These are phyloP conservation scores for Drosophila falleni DNA, from an alignment of 2,888 invertebrate species.

Conservation along the genomic window DNA sequence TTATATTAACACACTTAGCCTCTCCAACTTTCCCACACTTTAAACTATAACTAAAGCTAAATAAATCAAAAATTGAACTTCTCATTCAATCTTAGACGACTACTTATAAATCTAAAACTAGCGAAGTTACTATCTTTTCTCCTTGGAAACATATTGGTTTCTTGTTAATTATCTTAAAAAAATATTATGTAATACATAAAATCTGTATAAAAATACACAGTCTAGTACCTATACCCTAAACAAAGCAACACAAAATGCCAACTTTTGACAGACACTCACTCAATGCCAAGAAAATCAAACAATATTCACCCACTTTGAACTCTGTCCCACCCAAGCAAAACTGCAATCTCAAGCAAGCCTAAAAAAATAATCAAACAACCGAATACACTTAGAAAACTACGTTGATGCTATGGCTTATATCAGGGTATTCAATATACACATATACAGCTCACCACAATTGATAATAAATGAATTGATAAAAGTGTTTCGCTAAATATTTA, in stretches of 20 bases:
- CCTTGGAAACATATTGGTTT: conserved; percentile 66
- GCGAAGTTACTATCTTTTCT: conserved; percentile 27
- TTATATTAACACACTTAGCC: conserved; percentile 29
- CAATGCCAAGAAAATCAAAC: conserved; percentile 48
- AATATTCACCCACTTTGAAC: conserved; percentile 53
- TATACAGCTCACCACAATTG: not conserved
- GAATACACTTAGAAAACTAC: conserved; percentile 4
- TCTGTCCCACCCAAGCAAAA: conserved; percentile 55
- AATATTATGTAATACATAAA: conserved; percentile 17
- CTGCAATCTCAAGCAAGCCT: conserved; percentile 16
- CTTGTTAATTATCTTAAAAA: conserved; percentile 36
- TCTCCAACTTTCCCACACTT: conserved; percentile 26
- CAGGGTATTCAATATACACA: conserved; percentile 4
- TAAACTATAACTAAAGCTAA: conserved; percentile 18
- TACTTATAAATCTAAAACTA: conserved; percentile 23
- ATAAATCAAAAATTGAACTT: conserved; percentile 10
- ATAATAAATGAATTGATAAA: not conserved
- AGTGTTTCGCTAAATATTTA: conserved; percentile 7
- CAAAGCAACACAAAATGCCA: conserved; percentile 30
- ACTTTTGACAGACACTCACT: conserved; percentile 38
- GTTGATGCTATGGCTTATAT: not conserved
- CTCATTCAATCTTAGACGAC: conserved; percentile 22
- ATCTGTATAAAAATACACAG: conserved; percentile 7
- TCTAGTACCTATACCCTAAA: not conserved
- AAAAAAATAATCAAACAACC: not conserved